Conservation (phyloP, 2,113 vertebrate genomes). For the Bubo scandiacus region DNA sequence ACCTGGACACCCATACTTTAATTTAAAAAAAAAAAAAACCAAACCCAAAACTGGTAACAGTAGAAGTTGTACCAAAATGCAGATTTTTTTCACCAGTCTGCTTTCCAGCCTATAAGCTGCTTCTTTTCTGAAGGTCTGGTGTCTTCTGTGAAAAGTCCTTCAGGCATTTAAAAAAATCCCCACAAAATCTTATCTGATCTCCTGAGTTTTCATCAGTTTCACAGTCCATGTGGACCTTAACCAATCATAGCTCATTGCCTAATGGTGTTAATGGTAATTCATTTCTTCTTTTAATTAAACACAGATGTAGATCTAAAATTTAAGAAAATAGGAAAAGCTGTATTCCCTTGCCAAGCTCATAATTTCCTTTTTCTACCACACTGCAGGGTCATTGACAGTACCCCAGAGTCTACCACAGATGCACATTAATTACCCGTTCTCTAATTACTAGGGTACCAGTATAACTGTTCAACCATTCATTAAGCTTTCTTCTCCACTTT, state of each 20-base stretch:
- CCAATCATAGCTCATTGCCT: constrained; percentile 55
- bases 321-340: constrained; percentile 71
- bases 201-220: constrained; percentile 49
- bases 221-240: constrained; percentile 52
- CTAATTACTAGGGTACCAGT: constrained; percentile 74
- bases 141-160: constrained; percentile 2
- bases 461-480: constrained; percentile 73
- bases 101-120: neutral
- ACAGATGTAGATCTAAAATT: constrained; percentile 75
- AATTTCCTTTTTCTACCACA: constrained; percentile 65
- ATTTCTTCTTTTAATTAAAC: constrained; percentile 79
- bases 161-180: neutral
- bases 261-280: constrained; percentile 71
- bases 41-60: neutral
- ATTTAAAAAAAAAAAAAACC: neutral
- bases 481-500: constrained; percentile 74
- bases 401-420: constrained; percentile 72
- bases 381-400: constrained; percentile 68
- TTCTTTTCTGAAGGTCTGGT: neutral
- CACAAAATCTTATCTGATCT: constrained; percentile 1
- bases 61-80: neutral
- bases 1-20: neutral
- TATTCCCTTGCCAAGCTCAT: constrained; percentile 68
- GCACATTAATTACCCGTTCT: constrained; percentile 78
- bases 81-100: neutral